A percentile compares a stretch with the other conserved stretches of the same genome.
Conservation (phyloP, 2,888 invertebrate genomes). For the Eutolmus rufibarbis region DNA sequence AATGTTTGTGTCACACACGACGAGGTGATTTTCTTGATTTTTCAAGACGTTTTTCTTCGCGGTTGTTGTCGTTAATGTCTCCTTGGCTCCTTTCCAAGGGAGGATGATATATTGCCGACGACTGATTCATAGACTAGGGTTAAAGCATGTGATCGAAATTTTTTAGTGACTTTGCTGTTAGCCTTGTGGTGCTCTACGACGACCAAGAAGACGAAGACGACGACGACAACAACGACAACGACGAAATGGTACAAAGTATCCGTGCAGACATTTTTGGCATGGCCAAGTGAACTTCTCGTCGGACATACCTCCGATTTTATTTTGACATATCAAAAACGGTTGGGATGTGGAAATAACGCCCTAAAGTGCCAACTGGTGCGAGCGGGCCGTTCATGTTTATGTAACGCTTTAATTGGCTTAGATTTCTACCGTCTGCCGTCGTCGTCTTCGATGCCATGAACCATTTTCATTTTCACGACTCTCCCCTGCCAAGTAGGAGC, state of each 20-base stretch:
- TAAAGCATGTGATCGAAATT: constrained; percentile 27
- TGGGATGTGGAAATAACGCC: neutral
- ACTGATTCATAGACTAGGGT: constrained; percentile 33
- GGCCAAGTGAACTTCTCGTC: neutral
- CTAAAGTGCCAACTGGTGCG: neutral
- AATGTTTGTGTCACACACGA: constrained; percentile 41
- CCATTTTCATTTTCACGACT: neutral
- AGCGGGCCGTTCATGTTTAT: neutral
- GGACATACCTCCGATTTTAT: neutral
- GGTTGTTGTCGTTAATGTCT: constrained; percentile 35
- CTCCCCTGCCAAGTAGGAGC: neutral
- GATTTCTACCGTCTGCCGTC: neutral
- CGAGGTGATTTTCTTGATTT: constrained; percentile 37
- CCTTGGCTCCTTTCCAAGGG: constrained; percentile 42
- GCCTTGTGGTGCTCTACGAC: constrained; percentile 5
- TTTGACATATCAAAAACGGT: neutral
- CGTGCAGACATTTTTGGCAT: constrained; percentile 23
- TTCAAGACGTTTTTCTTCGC: constrained; percentile 16
- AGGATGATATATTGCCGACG: constrained; percentile 38
- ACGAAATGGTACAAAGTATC: neutral
- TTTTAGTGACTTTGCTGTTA: constrained; percentile 5
- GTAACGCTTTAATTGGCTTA: neutral
- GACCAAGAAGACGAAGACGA: neutral
- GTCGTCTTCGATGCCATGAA: neutral
- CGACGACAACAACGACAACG: too few species aligned